These are phyloP conservation scores for Oenanthe oenanthe DNA, from an alignment of 2,113 vertebrate species.

Conservation along the genomic window DNA sequence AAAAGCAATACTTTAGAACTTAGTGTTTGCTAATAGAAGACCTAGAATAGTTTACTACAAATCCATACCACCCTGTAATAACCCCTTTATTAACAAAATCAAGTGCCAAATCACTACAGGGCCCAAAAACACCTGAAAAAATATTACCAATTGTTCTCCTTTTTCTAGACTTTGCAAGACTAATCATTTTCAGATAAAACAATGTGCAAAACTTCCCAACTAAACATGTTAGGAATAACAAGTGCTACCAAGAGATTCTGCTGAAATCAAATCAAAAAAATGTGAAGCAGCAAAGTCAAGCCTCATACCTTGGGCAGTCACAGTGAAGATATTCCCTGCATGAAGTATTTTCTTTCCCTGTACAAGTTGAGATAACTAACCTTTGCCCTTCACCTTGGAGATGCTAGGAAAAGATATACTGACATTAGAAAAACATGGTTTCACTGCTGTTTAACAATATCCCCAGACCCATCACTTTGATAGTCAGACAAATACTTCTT, in stretches of 20 bases:
- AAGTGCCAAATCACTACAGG: conserved; percentile 80
- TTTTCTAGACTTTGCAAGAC: conserved; percentile 83
- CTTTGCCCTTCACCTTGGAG: conserved; percentile 11
- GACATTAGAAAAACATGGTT: conserved; percentile 28
- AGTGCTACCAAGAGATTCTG: conserved; percentile 74
- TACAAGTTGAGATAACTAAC: background rate
- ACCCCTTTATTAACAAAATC: conserved; percentile 69
- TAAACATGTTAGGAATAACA: conserved; percentile 51
- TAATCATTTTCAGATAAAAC: conserved; percentile 73
- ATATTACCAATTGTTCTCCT: conserved; percentile 47
- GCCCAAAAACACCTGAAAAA: conserved; percentile 59
- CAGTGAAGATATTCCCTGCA: conserved; percentile 64
- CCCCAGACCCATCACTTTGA: conserved; percentile 55
- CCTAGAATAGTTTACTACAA: conserved; percentile 72
- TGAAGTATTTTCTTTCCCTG: conserved; percentile 40
- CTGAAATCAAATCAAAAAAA: conserved; percentile 45
- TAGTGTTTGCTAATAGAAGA: conserved; percentile 88
- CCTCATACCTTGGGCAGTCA: conserved; percentile 62
- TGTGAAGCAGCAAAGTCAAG: conserved; percentile 56
- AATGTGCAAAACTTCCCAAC: conserved; percentile 80
- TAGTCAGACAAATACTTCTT: conserved; percentile 66
- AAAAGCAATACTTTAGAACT: conserved; percentile 79
- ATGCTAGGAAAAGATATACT: conserved; percentile 17
- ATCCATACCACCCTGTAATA: conserved; percentile 72
- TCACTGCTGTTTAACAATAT: conserved; percentile 62